Evolutionary conservation across 1,140 invertebrate species (phyloP).

Genomic region (Drosophila nikananu): DNA sequence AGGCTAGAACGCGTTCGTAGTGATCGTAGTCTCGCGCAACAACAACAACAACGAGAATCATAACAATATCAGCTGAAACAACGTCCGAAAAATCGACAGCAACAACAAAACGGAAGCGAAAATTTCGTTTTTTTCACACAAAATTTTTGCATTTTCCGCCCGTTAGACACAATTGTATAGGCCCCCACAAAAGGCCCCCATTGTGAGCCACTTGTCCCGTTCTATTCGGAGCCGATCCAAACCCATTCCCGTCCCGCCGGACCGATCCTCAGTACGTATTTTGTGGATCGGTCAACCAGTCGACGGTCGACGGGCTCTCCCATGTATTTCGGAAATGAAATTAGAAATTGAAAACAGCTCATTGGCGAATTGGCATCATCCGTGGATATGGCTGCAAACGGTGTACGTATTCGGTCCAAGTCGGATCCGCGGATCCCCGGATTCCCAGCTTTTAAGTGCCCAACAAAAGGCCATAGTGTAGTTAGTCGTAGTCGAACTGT

Average conservation of each 20-base stretch:
- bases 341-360: conserved; percentile 84
- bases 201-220: conserved; percentile 69
- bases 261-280: conserved; percentile 26
- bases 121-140: conserved; percentile 81
- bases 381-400: conserved; percentile 84
- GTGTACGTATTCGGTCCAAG: conserved; percentile 66
- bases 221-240: conserved; percentile 15
- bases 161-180: conserved; percentile 69
- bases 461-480: conserved; percentile 26
- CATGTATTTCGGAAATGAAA: conserved; percentile 83
- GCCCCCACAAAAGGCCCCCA: conserved; percentile 67
- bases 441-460: conserved; percentile 45
- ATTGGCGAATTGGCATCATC: conserved; percentile 83
- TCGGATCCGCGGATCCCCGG: conserved; percentile 11
- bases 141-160: conserved; percentile 80
- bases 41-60: conserved; percentile 16
- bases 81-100: conserved; percentile 37
- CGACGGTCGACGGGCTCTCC: conserved; percentile 51
- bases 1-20: conserved; percentile 64
- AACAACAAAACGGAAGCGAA: conserved; percentile 77
- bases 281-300: conserved; percentile 46
- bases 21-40: conserved; percentile 48
- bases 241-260: conserved; percentile 25
- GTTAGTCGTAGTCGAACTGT: conserved; percentile 16
- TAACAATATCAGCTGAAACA: conserved; percentile 21